These are phyloP conservation scores for Myanophis thanlyinensis DNA, from an alignment of 2,113 vertebrate genomes.

Conservation along the genomic window DNA sequence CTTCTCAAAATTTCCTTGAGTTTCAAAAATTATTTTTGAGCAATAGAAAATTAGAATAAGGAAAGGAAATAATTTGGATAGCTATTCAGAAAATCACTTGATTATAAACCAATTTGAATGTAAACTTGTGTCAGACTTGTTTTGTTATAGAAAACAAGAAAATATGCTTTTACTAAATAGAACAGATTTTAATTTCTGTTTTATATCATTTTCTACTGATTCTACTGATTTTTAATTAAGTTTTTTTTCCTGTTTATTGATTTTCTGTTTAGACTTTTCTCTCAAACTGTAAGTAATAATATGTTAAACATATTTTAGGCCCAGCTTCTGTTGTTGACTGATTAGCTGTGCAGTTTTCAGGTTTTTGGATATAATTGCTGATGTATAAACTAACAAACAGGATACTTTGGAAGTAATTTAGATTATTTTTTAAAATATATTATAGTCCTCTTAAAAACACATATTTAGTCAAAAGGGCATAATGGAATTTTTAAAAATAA, in stretches of 20 bases:
- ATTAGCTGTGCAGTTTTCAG: not conserved
- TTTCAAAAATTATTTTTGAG: not conserved
- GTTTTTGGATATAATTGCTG: not conserved
- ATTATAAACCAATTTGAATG: not conserved
- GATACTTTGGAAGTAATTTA: not conserved
- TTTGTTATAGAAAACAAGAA: not conserved
- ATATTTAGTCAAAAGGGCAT: not conserved
- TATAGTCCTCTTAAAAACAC: not conserved
- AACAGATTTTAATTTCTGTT: not conserved
- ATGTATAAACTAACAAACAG: accelerated
- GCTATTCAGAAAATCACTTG: not conserved
- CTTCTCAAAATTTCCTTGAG: not conserved
- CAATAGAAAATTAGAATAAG: not conserved
- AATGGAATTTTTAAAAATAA: not conserved
- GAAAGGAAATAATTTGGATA: not conserved
- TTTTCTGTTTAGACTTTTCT: not conserved
- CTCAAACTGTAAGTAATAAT: not conserved
- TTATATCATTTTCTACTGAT: not conserved
- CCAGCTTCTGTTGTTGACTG: not conserved
- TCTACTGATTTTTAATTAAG: not conserved
- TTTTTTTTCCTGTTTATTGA: not conserved
- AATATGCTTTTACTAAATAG: not conserved
- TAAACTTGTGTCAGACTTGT: not conserved
- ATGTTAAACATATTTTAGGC: not conserved
- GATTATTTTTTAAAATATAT: not conserved